Evolutionary conservation across 2,113 vertebrate genomes (phyloP).

Genomic region (Rhinopomastus cyanomelas): DNA sequence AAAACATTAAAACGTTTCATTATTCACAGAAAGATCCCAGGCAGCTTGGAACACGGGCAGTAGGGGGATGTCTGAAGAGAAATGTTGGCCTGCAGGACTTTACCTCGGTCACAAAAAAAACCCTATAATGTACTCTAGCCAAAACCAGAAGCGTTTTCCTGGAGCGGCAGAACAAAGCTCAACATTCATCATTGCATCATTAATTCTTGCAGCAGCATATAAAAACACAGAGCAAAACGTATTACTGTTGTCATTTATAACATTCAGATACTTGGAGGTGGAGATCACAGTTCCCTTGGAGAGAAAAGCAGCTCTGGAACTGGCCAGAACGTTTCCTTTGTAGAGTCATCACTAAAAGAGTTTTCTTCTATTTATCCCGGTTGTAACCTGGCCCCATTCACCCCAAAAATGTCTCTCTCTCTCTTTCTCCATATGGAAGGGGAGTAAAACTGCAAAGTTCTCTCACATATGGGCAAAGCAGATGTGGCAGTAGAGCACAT

Average conservation of each 20-base stretch:
- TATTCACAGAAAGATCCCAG: slow-evolving; percentile 64
- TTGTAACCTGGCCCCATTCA: neutral
- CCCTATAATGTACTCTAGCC: neutral
- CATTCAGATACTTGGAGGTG: neutral
- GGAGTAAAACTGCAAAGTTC: neutral
- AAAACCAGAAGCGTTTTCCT: neutral
- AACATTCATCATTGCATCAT: neutral
- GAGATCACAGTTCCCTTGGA: neutral
- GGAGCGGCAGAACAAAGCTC: neutral
- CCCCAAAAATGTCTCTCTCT: neutral
- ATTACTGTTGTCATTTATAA: neutral
- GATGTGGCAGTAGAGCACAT: neutral
- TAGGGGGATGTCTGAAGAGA: neutral
- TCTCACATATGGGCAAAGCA: neutral
- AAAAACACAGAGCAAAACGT: neutral
- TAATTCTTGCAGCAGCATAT: neutral
- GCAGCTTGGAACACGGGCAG: neutral
- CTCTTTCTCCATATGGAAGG: neutral
- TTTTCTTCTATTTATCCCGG: neutral
- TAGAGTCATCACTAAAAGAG: neutral
- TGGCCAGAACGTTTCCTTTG: neutral
- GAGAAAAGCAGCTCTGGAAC: neutral
- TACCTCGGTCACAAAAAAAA: neutral
- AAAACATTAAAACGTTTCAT: slow-evolving; percentile 74
- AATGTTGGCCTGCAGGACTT: slow-evolving; percentile 1